Percentiles rank a stretch among this genome's conserved stretches.
phyloP scores from a whole-genome alignment of 2,888 invertebrate species.

The Lysandra bellargus region DNA sequence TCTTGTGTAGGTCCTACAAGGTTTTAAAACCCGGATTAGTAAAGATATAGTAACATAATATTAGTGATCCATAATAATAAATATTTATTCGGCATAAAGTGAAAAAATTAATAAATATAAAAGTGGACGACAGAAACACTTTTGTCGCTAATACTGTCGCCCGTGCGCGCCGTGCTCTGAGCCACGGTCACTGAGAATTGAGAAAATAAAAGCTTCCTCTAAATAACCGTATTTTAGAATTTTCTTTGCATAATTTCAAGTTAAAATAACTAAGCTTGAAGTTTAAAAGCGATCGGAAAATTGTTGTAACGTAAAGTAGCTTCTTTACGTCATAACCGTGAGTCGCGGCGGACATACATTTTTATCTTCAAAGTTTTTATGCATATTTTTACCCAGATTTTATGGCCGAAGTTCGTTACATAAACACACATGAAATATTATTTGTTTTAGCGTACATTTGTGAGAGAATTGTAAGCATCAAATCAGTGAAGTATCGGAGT shows the following conservation, averaged over 20 bases:
- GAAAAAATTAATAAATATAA: no score
- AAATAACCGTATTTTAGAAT: not conserved
- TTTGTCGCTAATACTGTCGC: no score
- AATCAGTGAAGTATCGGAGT: not conserved
- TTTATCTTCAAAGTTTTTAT: slow-evolving; percentile 12
- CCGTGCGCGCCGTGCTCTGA: not conserved
- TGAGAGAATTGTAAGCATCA: not conserved
- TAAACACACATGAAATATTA: slow-evolving; percentile 13
- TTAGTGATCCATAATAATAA: no score
- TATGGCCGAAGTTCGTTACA: not conserved
- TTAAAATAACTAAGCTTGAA: not conserved
- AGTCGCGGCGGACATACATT: not conserved
- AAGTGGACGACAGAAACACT: no score
- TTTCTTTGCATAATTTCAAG: not conserved
- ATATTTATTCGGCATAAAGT: no score
- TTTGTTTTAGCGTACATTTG: not conserved
- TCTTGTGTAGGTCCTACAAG: no score
- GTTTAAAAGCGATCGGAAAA: not conserved
- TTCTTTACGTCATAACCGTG: slow-evolving; percentile 12
- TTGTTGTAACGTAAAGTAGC: not conserved
- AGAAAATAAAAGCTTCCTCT: not conserved
- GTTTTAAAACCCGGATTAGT: no score
- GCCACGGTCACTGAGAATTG: not conserved
- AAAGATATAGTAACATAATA: no score
- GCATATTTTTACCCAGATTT: slow-evolving; percentile 2